These are phyloP conservation scores for Eupithecia exiguata DNA, from an alignment of 2,888 invertebrate genomes.

Conservation along the genomic window DNA sequence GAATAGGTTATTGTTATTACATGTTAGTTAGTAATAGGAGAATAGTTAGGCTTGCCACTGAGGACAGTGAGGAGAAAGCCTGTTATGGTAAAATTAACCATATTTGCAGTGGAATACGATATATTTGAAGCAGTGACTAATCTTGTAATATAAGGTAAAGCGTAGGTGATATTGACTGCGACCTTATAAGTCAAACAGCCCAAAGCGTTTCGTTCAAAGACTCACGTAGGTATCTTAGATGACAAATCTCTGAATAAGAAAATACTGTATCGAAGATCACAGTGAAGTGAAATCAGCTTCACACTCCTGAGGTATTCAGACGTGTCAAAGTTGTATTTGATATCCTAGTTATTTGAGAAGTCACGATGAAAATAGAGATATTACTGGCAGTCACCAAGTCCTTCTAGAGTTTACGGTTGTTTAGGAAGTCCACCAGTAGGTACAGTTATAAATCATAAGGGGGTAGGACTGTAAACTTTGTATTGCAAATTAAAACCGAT, in stretches of 20 bases:
- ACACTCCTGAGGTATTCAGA: neutral
- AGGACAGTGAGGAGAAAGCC: neutral
- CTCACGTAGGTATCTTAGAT: neutral
- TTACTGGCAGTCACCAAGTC: neutral
- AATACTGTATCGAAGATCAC: neutral
- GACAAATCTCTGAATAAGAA: neutral
- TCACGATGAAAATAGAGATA: neutral
- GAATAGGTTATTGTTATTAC: neutral
- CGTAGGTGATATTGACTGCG: constrained; percentile 4
- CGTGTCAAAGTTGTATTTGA: neutral
- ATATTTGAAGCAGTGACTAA: constrained; percentile 11
- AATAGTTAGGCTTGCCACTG: neutral
- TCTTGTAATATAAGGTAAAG: constrained; percentile 1
- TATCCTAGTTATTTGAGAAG: neutral
- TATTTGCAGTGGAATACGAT: neutral
- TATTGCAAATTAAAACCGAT: neutral
- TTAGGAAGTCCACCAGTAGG: too few species aligned
- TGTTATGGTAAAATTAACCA: neutral
- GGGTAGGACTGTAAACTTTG: neutral
- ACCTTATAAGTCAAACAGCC: constrained; percentile 1
- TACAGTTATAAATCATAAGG: neutral
- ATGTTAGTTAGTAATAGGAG: neutral
- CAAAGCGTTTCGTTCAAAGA: neutral
- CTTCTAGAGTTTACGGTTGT: neutral
- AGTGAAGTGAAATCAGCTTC: neutral